A percentile compares a stretch with the other conserved stretches of the same genome.
Evolutionary conservation across 2,113 vertebrate genomes (phyloP).

Genomic region (Etia nguti): DNA sequence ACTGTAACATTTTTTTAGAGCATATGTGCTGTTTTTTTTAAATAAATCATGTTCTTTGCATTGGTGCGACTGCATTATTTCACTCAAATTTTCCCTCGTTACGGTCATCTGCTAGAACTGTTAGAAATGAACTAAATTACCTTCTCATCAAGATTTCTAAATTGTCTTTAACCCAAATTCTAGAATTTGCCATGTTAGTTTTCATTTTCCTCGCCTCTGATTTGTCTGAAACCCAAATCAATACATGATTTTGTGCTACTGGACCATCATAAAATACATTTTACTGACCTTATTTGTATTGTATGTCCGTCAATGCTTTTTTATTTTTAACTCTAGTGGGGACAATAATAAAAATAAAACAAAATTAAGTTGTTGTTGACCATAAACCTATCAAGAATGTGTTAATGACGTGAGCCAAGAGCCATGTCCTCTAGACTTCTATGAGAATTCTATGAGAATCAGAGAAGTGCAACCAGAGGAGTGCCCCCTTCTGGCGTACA

Average conservation of each 20-base stretch:
- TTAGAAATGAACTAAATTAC: background rate
- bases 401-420: background rate
- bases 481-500: background rate
- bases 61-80: background rate
- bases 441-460: background rate
- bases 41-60: slow-evolving; percentile 22
- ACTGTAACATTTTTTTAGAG: background rate
- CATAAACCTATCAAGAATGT: background rate
- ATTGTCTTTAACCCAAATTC: background rate
- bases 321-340: background rate
- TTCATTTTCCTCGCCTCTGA: background rate
- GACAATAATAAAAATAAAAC: too few species aligned
- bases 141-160: background rate
- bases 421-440: background rate
- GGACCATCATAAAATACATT: background rate
- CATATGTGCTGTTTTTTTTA: slow-evolving; percentile 2
- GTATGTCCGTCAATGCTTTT: background rate
- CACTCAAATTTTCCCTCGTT: slow-evolving; percentile 20
- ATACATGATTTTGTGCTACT: background rate
- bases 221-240: background rate
- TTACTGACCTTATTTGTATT: background rate
- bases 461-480: background rate
- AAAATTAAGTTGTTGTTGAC: too few species aligned
- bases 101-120: slow-evolving; percentile 2
- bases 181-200: background rate